Conservation (phyloP, 2,113 vertebrate species). For the Chaenogobius annularis region DNA sequence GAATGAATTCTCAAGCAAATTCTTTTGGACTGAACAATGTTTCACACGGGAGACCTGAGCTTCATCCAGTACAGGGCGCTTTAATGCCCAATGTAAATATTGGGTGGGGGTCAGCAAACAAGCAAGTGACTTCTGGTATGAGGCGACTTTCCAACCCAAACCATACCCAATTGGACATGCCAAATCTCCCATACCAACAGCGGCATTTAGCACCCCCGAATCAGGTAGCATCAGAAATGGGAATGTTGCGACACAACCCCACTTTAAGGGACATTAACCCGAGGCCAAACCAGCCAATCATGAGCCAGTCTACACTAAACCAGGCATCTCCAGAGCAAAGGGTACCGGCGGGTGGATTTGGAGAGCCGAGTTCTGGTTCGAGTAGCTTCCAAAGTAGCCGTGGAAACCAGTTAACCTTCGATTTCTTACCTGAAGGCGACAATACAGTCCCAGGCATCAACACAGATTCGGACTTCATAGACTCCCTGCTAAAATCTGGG, state of each 20-base stretch:
- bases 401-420: constrained; percentile 83
- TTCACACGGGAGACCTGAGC: constrained; percentile 77
- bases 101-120: constrained; percentile 83
- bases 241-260: constrained; percentile 82
- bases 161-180: constrained; percentile 73
- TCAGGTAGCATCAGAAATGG: constrained; percentile 81
- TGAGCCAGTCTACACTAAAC: constrained; percentile 75
- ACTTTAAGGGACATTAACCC: constrained; percentile 76
- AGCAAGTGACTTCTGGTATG: constrained; percentile 78
- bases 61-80: constrained; percentile 64
- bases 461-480: constrained; percentile 95
- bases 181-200: constrained; percentile 80
- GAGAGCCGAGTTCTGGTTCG: constrained; percentile 75
- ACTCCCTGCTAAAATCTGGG: constrained; percentile 94
- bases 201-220: constrained; percentile 81
- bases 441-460: constrained; percentile 89
- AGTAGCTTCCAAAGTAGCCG: constrained; percentile 83
- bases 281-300: constrained; percentile 80
- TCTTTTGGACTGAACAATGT: constrained; percentile 79
- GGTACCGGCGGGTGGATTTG: constrained; percentile 77
- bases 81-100: constrained; percentile 77
- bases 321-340: constrained; percentile 80
- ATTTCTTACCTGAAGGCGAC: constrained; percentile 91
- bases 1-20: constrained; percentile 70
- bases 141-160: constrained; percentile 74